Base-by-base conservation (phyloP, 2,797 vertebrate genomes). In the Onychomys leucogaster region DNA sequence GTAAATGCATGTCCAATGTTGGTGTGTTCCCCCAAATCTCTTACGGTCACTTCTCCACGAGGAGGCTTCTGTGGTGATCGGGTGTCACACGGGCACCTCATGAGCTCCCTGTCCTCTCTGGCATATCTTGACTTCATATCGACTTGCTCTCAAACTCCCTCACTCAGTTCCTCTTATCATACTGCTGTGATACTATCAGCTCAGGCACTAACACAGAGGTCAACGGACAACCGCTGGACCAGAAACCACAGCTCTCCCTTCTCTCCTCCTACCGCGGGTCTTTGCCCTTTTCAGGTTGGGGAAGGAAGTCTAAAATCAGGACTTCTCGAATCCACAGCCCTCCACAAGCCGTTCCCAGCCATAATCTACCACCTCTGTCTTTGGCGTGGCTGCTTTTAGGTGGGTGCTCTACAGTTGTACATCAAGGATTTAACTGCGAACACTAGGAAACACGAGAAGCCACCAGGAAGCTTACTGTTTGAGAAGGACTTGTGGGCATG, bases 391-490 rank as follows among this genome's bases (percentile, higher is more conserved):
- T 59, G 17, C 3, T 82, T 87, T 73, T 9, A 32, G 49, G 32
- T 59, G 23, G 27, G 4, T 12, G 23, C 88, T 61, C 83, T 57
- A 34, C 55, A 21, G 80, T 49, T 77, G 84, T 69, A 67, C 61
- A 61, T 19, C 11, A 19, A 29, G 1, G n/a, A 75, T 41, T 41
- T 81, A 52, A 83, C 57, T 75, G 46, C 77, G 88, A 78, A 78
- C 23, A 46, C n/a, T n/a, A 34, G 82, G 86, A 92, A 93, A 89
- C 37, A 61, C 7, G 6, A 43, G 46, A 75, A 0, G 5, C n/a
- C 52, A 9, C 59, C 61, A 37, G 65, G 5, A 94, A 55, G 90
- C 41, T 86, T 90, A 96, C 78, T 52, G 83, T 94, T 96, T 93
- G 32, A 2, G 10, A 19, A 46, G 67, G 93, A 19, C 91, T 90